phyloP scores from a whole-genome alignment of 2,888 invertebrate species.

The Amaurobius ferox region DNA sequence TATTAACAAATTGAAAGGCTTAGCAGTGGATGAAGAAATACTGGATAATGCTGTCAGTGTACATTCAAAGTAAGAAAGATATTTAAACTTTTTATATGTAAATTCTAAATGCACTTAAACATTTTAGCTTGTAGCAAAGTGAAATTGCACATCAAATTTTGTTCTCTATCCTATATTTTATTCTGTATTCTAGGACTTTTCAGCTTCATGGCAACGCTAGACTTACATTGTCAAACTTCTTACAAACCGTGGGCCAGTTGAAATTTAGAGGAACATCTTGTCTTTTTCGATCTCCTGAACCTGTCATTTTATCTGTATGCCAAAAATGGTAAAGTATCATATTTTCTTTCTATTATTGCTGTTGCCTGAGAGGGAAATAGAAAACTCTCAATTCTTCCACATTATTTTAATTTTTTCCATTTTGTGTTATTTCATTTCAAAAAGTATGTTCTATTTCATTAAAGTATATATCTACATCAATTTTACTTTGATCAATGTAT shows the following conservation, averaged over 20 bases:
- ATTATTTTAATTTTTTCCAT: no score
- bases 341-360: neutral
- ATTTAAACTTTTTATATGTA: no score
- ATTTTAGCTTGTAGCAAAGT: no score
- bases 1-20: constrained; percentile 49
- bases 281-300: constrained; percentile 81
- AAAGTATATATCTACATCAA: neutral
- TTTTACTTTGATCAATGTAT: no score
- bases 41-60: constrained; percentile 37
- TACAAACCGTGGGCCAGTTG: constrained; percentile 83
- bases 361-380: no score
- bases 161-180: neutral
- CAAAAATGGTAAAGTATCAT: constrained; percentile 53
- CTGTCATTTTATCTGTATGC: constrained; percentile 40
- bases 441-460: neutral
- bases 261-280: constrained; percentile 84
- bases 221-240: constrained; percentile 80
- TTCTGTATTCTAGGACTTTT: constrained; percentile 76
- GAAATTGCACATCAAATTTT: neutral
- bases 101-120: no score
- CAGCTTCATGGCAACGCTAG: constrained; percentile 75
- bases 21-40: constrained; percentile 43
- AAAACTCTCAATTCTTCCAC: no score
- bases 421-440: no score
- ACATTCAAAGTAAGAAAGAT: constrained; percentile 46